These are phyloP conservation scores for Aphaenogaster rudis DNA, from an alignment of 1,140 invertebrate genomes.

Conservation along the genomic window DNA sequence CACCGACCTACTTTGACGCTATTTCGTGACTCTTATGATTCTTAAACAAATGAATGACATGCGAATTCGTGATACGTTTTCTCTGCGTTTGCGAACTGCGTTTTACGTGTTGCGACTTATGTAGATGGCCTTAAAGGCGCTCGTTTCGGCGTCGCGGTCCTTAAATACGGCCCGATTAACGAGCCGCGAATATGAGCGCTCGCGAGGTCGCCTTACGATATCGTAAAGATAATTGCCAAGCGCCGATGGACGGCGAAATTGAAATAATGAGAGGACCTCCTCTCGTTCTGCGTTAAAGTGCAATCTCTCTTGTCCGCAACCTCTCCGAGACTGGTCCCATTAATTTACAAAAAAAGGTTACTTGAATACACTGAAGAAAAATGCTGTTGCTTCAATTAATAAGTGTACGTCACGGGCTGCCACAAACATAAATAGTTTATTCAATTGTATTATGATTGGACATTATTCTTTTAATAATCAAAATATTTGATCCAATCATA, in stretches of 20 bases:
- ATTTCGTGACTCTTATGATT: too few species aligned
- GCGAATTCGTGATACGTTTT: too few species aligned
- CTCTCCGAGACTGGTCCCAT: background rate
- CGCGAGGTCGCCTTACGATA: background rate
- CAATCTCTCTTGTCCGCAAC: background rate
- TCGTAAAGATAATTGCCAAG: slow-evolving; percentile 31
- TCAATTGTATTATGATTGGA: too few species aligned
- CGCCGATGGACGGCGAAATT: background rate
- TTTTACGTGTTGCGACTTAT: too few species aligned
- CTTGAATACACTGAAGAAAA: background rate
- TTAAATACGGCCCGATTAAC: slow-evolving; percentile 36
- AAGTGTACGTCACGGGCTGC: too few species aligned
- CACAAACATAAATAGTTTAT: too few species aligned
- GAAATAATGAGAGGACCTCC: background rate
- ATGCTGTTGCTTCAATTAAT: too few species aligned
- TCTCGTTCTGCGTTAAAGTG: background rate
- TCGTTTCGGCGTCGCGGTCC: slow-evolving; percentile 15
- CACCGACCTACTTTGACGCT: too few species aligned
- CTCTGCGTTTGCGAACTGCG: too few species aligned
- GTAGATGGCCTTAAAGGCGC: background rate
- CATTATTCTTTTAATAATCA: too few species aligned
- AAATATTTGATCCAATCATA: too few species aligned
- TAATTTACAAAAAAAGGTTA: background rate
- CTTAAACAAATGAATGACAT: too few species aligned
- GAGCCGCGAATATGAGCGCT: slow-evolving; percentile 8